phyloP scores from a whole-genome alignment of 2,113 vertebrate species.

The Chinchilla lanigera region DNA sequence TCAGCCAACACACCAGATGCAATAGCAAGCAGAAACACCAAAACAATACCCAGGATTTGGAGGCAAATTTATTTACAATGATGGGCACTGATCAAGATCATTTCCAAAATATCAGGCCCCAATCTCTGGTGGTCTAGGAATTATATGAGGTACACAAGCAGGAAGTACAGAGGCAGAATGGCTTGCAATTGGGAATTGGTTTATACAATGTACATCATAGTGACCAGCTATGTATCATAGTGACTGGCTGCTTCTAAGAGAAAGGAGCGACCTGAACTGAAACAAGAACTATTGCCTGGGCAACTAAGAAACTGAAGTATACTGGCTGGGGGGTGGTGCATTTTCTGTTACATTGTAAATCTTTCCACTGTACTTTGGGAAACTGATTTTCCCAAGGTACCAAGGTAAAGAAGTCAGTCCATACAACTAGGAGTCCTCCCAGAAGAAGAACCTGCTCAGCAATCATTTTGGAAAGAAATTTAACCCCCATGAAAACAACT shows the following conservation, averaged over 20 bases:
- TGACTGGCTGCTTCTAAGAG: background rate
- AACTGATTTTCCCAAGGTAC: constrained; percentile 95
- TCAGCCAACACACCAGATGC: background rate
- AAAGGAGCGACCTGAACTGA: background rate
- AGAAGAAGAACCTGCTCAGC: constrained; percentile 94
- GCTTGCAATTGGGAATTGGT: background rate
- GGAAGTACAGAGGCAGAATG: background rate
- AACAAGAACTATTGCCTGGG: background rate
- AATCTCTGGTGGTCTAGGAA: background rate
- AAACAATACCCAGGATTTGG: background rate
- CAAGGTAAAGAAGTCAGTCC: constrained; percentile 94
- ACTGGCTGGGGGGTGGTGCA: background rate
- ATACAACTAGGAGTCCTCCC: constrained; percentile 90
- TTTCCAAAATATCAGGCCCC: background rate
- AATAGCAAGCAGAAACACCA: background rate
- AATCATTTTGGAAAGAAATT: constrained; percentile 90
- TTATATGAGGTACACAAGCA: background rate
- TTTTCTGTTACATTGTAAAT: constrained; percentile 82
- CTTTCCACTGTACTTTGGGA: constrained; percentile 97
- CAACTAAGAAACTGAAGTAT: background rate
- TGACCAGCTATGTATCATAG: background rate
- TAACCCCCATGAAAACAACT: constrained; percentile 93
- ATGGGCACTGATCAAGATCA: background rate
- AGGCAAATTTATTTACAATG: background rate
- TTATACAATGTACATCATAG: background rate